phyloP scores from a whole-genome alignment of 2,797 vertebrate genomes.

The Sus cebifrons region DNA sequence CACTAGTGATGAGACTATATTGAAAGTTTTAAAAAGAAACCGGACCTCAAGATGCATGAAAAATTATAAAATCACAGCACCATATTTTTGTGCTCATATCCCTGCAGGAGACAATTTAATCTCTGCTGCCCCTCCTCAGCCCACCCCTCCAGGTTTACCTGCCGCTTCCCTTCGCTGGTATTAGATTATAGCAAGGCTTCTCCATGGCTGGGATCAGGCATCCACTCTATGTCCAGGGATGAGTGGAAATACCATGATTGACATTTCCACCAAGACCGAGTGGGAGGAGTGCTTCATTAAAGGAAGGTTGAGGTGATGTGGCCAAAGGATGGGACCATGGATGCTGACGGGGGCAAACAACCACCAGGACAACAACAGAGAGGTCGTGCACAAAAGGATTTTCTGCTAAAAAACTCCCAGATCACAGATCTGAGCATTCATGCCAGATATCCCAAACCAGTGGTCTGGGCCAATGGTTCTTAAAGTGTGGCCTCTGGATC shows the following conservation, averaged over 20 bases:
- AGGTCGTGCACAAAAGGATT: not conserved
- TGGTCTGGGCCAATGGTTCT: conserved; percentile 70
- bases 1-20: not conserved
- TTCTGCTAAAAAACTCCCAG: not conserved
- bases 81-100: not conserved
- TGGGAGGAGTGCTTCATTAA: not conserved
- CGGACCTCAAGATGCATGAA: not conserved
- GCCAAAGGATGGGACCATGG: not conserved
- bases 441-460: not conserved
- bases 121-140: not conserved
- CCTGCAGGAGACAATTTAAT: not conserved
- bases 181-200: not conserved
- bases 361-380: not conserved
- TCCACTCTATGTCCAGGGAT: too few relatives aligned
- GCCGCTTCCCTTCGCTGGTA: too few relatives aligned
- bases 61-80: not conserved
- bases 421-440: not conserved
- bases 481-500: not conserved
- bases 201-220: not conserved
- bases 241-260: not conserved
- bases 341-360: not conserved
- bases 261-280: not conserved
- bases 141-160: not conserved
- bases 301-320: not conserved
- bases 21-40: not conserved